A percentile compares a stretch with the other conserved stretches of the same genome.
phyloP scores from a whole-genome alignment of 2,888 invertebrate species.

The Pseudococcus jackbeardsleyi region DNA sequence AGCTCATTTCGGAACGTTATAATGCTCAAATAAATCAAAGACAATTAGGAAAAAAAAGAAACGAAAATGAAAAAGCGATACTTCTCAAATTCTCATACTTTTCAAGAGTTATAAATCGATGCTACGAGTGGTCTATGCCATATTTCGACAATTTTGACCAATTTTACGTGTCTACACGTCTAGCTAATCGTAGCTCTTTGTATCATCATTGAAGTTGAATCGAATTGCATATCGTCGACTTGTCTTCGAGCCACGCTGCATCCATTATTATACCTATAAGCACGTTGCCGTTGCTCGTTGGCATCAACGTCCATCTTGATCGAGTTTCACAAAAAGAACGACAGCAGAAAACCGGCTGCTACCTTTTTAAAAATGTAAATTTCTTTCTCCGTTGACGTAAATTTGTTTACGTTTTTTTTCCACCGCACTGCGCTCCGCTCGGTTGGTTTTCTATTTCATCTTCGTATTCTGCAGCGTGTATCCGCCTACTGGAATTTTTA shows the following conservation, averaged over 20 bases:
- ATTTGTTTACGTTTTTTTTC: slow-evolving; percentile 20
- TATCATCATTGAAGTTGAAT: background rate
- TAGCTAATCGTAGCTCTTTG: background rate
- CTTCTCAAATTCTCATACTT: no score
- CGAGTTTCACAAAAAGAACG: slow-evolving; percentile 13
- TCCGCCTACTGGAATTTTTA: slow-evolving; percentile 41
- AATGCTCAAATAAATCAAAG: background rate
- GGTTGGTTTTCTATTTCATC: background rate
- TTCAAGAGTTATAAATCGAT: background rate
- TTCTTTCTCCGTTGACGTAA: slow-evolving; percentile 23
- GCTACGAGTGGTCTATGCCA: background rate
- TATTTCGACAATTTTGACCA: background rate
- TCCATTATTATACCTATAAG: background rate
- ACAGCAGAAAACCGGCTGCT: slow-evolving; percentile 12
- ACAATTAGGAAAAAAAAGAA: background rate
- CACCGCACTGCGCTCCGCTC: background rate
- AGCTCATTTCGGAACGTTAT: background rate
- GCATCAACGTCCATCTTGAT: slow-evolving; percentile 31
- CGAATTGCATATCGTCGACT: background rate
- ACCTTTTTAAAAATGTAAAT: slow-evolving; percentile 39
- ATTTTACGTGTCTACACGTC: background rate
- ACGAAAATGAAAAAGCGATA: no score
- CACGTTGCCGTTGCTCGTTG: background rate
- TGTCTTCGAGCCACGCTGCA: background rate
- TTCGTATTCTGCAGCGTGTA: background rate